Evolutionary conservation across 2,113 vertebrate species (phyloP).

Genomic region (Pagrus major): DNA sequence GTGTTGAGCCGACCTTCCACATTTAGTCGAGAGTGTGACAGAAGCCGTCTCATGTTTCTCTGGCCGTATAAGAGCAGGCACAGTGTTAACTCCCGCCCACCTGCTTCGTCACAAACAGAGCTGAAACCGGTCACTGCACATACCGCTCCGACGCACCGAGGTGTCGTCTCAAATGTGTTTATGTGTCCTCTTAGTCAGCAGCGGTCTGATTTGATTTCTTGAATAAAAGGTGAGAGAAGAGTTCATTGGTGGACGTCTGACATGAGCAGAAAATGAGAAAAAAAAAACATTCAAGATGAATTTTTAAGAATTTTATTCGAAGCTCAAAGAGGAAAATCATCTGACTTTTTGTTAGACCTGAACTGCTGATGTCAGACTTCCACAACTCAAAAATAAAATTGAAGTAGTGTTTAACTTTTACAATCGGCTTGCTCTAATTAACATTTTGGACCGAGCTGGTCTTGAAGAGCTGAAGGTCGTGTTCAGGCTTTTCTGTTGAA

Average conservation of each 20-base stretch:
- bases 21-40: constrained; percentile 52
- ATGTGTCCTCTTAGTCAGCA: neutral
- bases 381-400: neutral
- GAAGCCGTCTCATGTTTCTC: constrained; percentile 64
- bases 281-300: neutral
- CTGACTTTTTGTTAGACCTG: neutral
- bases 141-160: neutral
- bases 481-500: constrained; percentile 48
- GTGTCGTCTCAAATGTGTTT: constrained; percentile 1
- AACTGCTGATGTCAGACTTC: constrained; percentile 60
- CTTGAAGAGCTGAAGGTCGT: constrained; percentile 53
- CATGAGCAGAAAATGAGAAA: constrained; percentile 14
- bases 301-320: neutral
- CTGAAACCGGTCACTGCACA: constrained; percentile 63
- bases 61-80: constrained; percentile 61
- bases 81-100: constrained; percentile 8
- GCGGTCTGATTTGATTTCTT: neutral
- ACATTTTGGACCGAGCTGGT: constrained; percentile 24
- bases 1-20: constrained; percentile 50
- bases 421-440: constrained; percentile 60
- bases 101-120: constrained; percentile 11
- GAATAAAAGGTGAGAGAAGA: constrained; percentile 29
- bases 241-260: constrained; percentile 55
- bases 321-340: neutral
- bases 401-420: neutral